Evolutionary conservation across 2,113 vertebrate species (phyloP).

Genomic region (Gambusia affinis): DNA sequence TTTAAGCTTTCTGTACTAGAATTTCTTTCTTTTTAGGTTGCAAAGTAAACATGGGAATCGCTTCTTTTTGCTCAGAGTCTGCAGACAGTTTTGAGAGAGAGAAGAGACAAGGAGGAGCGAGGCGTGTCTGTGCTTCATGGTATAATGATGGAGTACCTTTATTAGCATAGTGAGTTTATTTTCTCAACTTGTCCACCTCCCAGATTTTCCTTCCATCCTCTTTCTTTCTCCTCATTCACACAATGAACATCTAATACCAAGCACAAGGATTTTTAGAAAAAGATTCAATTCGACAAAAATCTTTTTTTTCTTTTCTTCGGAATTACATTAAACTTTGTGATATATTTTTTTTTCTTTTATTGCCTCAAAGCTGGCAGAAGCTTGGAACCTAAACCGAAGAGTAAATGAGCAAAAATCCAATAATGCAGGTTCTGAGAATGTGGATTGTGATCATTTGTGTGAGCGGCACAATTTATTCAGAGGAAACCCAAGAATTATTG

Average conservation of each 20-base stretch:
- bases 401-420: background rate
- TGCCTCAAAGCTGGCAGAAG: background rate
- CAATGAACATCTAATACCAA: background rate
- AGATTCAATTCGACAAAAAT: background rate
- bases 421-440: slow-evolving; percentile 24
- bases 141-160: slow-evolving; percentile 52
- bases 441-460: slow-evolving; percentile 44
- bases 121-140: slow-evolving; percentile 58
- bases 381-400: background rate
- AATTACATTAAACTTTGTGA: background rate
- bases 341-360: slow-evolving; percentile 4
- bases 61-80: slow-evolving; percentile 28
- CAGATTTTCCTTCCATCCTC: slow-evolving; percentile 38
- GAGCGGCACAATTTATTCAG: slow-evolving; percentile 23
- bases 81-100: slow-evolving; percentile 45
- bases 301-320: background rate
- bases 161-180: slow-evolving; percentile 67
- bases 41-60: background rate
- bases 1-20: background rate
- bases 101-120: slow-evolving; percentile 47
- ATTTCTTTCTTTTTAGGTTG: background rate
- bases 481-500: slow-evolving; percentile 3
- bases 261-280: background rate
- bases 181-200: slow-evolving; percentile 51
- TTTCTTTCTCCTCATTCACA: slow-evolving; percentile 25